A percentile compares a stretch with the other conserved stretches of the same genome.
Conservation (phyloP, 2,113 vertebrate species). For the Sigmodon hispidus region DNA sequence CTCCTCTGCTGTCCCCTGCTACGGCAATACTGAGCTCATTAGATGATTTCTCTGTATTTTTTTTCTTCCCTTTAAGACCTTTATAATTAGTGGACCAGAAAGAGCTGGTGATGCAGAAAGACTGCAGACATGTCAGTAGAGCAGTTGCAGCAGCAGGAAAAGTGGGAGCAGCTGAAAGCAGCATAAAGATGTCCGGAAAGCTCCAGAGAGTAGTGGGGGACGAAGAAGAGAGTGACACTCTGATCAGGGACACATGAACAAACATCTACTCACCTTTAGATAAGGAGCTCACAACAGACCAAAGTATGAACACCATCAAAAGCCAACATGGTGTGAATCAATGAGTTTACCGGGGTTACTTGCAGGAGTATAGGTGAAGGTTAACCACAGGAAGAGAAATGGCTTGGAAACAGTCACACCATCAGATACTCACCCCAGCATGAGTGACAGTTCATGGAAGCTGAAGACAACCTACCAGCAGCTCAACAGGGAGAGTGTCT, state of each 20-base stretch:
- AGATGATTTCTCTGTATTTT: neutral
- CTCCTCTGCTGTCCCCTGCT: too few species aligned
- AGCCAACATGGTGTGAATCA: neutral
- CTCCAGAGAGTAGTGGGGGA: neutral
- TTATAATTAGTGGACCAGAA: neutral
- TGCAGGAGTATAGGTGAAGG: neutral
- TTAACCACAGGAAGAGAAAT: neutral
- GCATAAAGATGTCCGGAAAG: neutral
- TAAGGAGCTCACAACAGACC: neutral
- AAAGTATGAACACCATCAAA: neutral
- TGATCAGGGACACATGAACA: neutral
- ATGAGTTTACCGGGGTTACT: neutral
- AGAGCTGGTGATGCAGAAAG: neutral
- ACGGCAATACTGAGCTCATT: neutral
- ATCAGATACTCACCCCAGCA: neutral
- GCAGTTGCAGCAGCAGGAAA: neutral
- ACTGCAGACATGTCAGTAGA: neutral
- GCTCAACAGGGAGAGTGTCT: neutral
- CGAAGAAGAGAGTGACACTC: neutral
- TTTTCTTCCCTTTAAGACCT: neutral
- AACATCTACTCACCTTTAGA: neutral
- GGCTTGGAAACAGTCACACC: neutral
- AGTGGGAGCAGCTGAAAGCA: neutral
- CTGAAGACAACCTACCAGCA: neutral
- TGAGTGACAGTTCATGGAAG: neutral